Evolutionary conservation across 2,797 vertebrate genomes (phyloP).

Genomic region (Micropoecilia bifurca): DNA sequence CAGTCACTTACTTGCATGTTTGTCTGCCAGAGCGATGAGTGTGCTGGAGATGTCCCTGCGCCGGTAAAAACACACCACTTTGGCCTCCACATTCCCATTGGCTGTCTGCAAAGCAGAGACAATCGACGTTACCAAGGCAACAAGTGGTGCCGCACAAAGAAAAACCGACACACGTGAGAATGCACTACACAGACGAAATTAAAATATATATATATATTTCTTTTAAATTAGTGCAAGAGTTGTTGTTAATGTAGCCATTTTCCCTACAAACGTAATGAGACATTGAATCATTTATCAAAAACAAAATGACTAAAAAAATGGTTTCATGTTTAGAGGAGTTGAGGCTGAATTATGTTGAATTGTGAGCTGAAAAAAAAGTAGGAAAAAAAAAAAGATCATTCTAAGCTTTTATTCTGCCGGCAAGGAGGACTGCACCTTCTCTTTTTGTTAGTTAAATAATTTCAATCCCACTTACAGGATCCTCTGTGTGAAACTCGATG

Average conservation of each 20-base stretch:
- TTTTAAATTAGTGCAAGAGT: background rate
- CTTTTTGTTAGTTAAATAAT: constrained; percentile 23
- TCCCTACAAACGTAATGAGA: constrained; percentile 51
- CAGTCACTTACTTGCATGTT: constrained; percentile 94
- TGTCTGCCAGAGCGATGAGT: constrained; percentile 96
- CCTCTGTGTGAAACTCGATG: background rate
- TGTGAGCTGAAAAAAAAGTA: background rate
- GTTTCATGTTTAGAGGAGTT: background rate
- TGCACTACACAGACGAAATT: constrained; percentile 13
- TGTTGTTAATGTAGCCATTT: constrained; percentile 25
- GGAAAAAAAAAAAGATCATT: too few relatives aligned
- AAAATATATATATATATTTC: background rate
- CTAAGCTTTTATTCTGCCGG: background rate
- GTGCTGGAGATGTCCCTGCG: constrained; percentile 96
- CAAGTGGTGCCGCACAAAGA: constrained; percentile 68
- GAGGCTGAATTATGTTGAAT: background rate
- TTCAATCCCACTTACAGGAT: constrained; percentile 25
- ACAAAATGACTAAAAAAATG: constrained; percentile 1
- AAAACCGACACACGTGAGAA: constrained; percentile 30
- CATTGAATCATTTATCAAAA: constrained; percentile 25
- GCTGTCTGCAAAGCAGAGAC: constrained; percentile 89
- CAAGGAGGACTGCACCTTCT: constrained; percentile 1
- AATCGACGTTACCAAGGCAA: constrained; percentile 79
- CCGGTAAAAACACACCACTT: constrained; percentile 99
- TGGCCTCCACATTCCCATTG: constrained; percentile 98